Conservation (phyloP, 2,797 vertebrate species). For the Chaetophractus vellerosus region DNA sequence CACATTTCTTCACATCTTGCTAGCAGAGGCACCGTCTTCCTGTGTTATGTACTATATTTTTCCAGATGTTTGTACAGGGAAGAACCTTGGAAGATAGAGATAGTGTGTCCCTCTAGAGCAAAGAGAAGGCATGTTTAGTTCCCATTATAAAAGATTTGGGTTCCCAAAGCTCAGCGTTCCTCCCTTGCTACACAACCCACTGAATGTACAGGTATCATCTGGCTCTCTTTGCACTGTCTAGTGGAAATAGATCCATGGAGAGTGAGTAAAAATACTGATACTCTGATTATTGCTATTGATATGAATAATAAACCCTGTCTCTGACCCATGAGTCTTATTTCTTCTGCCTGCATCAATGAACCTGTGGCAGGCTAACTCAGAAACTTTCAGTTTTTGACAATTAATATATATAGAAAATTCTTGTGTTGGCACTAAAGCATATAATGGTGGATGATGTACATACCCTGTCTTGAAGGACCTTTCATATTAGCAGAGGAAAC, state of each 20-base stretch:
- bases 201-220: not conserved
- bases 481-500: no score
- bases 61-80: not conserved
- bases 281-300: not conserved
- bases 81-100: not conserved
- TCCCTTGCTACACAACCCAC: not conserved
- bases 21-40: not conserved
- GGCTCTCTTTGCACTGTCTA: not conserved
- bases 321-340: not conserved
- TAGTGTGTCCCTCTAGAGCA: not conserved
- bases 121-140: not conserved
- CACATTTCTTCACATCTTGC: not conserved
- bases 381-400: not conserved
- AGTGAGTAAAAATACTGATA: not conserved
- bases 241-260: not conserved
- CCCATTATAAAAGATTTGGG: not conserved
- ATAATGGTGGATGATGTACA: no score
- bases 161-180: not conserved
- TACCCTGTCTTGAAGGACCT: no score
- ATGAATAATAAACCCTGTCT: not conserved
- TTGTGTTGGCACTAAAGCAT: no score
- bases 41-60: not conserved
- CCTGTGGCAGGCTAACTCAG: not conserved
- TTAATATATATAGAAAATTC: no score
- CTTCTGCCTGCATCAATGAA: not conserved